Evolutionary conservation across 2,113 vertebrate genomes (phyloP).

Genomic region (Mormyrus lacerda): DNA sequence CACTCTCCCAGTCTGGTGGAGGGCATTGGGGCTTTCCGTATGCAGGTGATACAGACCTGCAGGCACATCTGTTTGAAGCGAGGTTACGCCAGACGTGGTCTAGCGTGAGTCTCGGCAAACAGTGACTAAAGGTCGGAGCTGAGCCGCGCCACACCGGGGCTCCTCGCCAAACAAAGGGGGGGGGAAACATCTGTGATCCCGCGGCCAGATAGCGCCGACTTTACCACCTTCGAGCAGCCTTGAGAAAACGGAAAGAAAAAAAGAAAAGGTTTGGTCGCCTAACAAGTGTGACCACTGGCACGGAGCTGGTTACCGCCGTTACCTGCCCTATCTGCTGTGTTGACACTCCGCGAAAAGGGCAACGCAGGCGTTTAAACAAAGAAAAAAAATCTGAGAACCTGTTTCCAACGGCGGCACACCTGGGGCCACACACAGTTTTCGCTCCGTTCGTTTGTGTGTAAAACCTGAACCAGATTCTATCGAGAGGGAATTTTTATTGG

Average conservation of each 20-base stretch:
- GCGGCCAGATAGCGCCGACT: constrained; percentile 21
- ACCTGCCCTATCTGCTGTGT: background rate
- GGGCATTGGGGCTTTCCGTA: background rate
- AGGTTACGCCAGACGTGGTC: background rate
- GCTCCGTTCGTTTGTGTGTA: too few species aligned
- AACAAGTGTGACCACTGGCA: background rate
- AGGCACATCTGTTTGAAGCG: background rate
- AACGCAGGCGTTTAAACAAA: constrained; percentile 9
- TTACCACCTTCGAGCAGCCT: constrained; percentile 34
- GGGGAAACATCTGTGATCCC: constrained; percentile 30
- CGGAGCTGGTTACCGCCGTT: background rate
- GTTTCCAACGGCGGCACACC: background rate
- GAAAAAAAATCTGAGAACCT: background rate
- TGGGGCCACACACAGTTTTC: background rate
- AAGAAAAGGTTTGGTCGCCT: background rate
- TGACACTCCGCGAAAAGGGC: background rate
- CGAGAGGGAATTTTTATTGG: background rate
- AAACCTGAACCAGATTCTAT: background rate
- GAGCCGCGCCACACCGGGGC: background rate
- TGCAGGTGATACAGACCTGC: background rate
- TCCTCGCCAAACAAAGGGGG: constrained; percentile 39
- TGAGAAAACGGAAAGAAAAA: constrained; percentile 27
- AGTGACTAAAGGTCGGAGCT: background rate
- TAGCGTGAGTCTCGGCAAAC: background rate
- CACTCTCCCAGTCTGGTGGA: background rate